Percentiles rank a stretch among this genome's conserved stretches.
Evolutionary conservation across 2,113 vertebrate species (phyloP).

Genomic region (Eurystomus gularis): DNA sequence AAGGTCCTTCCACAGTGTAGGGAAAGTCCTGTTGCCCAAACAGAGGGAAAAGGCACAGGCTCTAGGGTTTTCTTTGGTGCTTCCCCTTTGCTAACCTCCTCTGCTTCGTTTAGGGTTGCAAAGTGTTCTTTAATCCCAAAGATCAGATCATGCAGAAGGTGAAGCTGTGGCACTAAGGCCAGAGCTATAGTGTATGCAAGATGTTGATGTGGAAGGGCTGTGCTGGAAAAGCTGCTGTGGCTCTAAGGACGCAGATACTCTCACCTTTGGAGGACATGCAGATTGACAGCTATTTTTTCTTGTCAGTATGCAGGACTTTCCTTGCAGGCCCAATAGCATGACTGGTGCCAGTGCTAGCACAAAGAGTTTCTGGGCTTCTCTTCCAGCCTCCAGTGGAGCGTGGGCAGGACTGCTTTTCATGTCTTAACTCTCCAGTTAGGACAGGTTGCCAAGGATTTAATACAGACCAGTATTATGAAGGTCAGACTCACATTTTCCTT

Average conservation of each 20-base stretch:
- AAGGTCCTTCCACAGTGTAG: background rate
- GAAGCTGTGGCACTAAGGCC: background rate
- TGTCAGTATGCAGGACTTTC: background rate
- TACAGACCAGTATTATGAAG: background rate
- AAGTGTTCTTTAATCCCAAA: background rate
- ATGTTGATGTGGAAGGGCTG: background rate
- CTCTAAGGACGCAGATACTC: fast-evolving
- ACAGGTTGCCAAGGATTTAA: background rate
- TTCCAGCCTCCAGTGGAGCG: background rate
- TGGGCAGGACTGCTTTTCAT: background rate
- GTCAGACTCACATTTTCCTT: background rate
- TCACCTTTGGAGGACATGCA: background rate
- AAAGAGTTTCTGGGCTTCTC: background rate
- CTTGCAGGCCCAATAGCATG: too few species aligned
- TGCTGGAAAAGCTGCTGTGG: background rate
- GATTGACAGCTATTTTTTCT: background rate
- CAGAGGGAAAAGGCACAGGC: background rate
- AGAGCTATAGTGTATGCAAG: background rate
- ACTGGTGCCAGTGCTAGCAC: background rate
- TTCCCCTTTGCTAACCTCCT: background rate
- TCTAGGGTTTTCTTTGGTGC: background rate
- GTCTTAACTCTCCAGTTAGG: background rate
- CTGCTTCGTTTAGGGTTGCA: background rate
- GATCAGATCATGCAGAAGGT: background rate
- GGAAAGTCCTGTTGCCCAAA: background rate